Evolutionary conservation across 2,797 vertebrate species (phyloP).

Genomic region (Sebastes reedi): DNA sequence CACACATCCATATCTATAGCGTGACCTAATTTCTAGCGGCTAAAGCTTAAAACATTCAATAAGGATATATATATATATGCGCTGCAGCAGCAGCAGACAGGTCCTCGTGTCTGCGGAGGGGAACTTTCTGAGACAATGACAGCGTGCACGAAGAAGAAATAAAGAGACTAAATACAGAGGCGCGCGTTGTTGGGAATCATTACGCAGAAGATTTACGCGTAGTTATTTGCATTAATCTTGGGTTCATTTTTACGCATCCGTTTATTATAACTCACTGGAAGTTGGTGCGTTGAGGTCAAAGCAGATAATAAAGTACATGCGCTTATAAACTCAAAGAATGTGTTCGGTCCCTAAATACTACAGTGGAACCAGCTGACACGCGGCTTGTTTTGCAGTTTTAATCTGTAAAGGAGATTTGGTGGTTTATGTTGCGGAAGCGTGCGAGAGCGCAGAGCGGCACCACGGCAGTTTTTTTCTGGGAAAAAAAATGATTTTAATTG

Average conservation of each 20-base stretch:
- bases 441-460: slow-evolving; percentile 5
- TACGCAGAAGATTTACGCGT: not conserved
- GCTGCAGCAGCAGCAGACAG: slow-evolving; percentile 46
- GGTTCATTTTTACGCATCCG: not conserved
- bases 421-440: not conserved
- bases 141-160: not conserved
- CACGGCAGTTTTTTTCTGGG: not conserved
- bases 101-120: slow-evolving; percentile 10
- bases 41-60: slow-evolving; percentile 22
- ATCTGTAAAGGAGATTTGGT: not conserved
- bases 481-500: slow-evolving; percentile 1
- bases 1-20: slow-evolving; percentile 51
- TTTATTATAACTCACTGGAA: not conserved
- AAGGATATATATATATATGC: not conserved
- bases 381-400: not conserved
- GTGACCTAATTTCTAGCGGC: slow-evolving; percentile 73
- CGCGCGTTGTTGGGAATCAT: not conserved
- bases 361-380: not conserved
- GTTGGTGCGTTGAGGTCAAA: slow-evolving; percentile 35
- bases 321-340: not conserved
- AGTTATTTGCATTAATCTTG: not conserved
- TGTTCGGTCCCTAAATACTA: not conserved
- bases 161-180: not conserved
- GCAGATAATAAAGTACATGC: not conserved
- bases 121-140: slow-evolving; percentile 32